Base-by-base conservation (phyloP, 1,140 invertebrate species). In the Melanaphis sacchari region DNA sequence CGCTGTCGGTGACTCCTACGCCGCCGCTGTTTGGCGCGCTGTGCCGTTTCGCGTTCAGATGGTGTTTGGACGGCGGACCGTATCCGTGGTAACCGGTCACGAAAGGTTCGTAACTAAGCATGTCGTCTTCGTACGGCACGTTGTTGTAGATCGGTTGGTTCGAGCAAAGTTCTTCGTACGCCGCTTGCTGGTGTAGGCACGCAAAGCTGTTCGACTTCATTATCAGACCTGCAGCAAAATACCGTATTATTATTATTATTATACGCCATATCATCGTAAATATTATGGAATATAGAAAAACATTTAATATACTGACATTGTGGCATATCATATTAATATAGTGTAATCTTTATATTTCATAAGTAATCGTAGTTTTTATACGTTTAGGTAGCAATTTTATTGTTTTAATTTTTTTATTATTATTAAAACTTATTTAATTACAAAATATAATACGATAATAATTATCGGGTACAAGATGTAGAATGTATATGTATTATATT, bases 61-160 rank as follows among this genome's bases (percentile, higher is more conserved):
- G 36, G 0, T 59, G 24, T 26, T 46, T 59, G 41, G 41, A n/a
- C 52, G 89, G 89, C 26, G 49, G 49, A 7, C 89, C 24, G 54
- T 66, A 66, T 1, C 52, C 89, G 89, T 66, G 66, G 11, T 6
- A 76, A 15, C n/a, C 21, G 36, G 18, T 22, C 40, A 9, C 43
- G 36, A 85, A 93, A 38, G 81, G 36, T n/a, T 93, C 91, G 24
- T 93, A 93, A 22, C 54, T 54, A 15, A 93, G 36, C 21, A 85
- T 11, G 76, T 93, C 91, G 66, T 93, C 91, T 31, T 92, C 91
- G 91, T 92, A 92, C 43, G 91, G 81, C 26, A 92, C 81, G 46
- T 93, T 93, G 91, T 93, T 93, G 76, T 93, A 93, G 15, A 93
- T 93, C 8, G 91, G 91, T 26, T 93, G 91, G n/a, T 54, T 81